Evolutionary conservation across 2,113 vertebrate species (phyloP), one percentile per base, ranked within the genome.

Genomic region (Taurulus bubalis): DNA sequence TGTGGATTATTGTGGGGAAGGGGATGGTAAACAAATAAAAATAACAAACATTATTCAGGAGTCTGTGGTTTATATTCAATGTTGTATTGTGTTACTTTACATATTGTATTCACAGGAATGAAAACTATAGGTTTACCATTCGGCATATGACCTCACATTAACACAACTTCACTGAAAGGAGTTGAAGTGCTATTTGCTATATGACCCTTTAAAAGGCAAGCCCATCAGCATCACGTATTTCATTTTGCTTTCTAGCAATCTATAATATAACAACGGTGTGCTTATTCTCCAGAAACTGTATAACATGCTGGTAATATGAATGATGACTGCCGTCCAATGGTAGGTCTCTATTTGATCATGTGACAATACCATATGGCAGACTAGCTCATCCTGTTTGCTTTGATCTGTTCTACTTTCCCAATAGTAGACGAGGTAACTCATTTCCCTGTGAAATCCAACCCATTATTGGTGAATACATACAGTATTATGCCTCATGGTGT

Each of bases 21-120:
- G 59, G 53, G 89, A 56, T 18, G 18, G 24, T 71, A 86, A 72
- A 79, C 59, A 65, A 93, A 91, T 91, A 92, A 93, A 91, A 42
- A 69, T 72, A 49, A 71, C 24, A 84, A 84, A 83, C 49, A 38
- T 47, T 20, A 47, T 20, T 3, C 1, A 28, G n/a, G 34, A 14
- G 47, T 83, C 26, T 49, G 66, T 73, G 16, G 20, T 59, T 80
- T 56, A 7, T 71, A 30, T 66, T 49, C 32, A 11, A 12, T 24
- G 2, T 66, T 65, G 2, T 55, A 3, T 30, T 58, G 0, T 26
- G 26, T 2, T 11, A 32, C n/a, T 51, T 55, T 3, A 47, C 47
- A n/a, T 10, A 28, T 65, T 30, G 1, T 18, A 67, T 67, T 1
- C 28, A 24, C 40, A 30, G 9, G 4, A 30, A 28, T 3, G 1